Base-by-base conservation (phyloP, 2,113 vertebrate genomes). In the Alosa alosa region DNA sequence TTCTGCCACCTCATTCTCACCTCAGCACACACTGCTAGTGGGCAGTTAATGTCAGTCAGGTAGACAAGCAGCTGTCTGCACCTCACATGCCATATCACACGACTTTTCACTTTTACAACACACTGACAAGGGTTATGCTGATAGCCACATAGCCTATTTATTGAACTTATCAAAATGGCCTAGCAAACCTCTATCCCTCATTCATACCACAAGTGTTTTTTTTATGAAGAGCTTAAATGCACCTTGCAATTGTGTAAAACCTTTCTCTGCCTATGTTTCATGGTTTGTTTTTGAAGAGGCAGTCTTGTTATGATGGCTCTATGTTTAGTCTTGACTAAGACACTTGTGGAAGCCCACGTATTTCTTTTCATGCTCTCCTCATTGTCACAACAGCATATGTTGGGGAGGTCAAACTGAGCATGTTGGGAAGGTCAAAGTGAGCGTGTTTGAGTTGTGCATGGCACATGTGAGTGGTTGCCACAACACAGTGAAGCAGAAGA, bases 41-140 rank as follows among this genome's bases (percentile, higher is more conserved):
- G 3, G 46, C 68, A 18, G 86, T 84, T 78, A 86, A 83, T 13
- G 36, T 86, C 83, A 55, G 52, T 44, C 44, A 72, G 75, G 39
- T 18, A 10, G 55, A 82, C 44, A 10, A 36, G 64, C 25, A 50
- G 18, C 36, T 84, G 50, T 84, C 86, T 83, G 22, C 78, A 83
- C 64, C n/a, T 75, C 9, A 22, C 84, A 72, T 72, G 64, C 64
- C 64, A 36, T 15, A 72, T 72, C 64, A 57, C 36, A n/a, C 7
- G 82, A 46, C 13, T 83, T 84, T 68, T 85, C 47, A 81, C 44
- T 50, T 89, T 88, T 81, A 82, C 86, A 85, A 45, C 88, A 83
- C 45, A 46, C 10, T 85, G 83, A 88, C 85, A 81, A 64, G 82
- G 17, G 49, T n/a, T 52, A 13, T 75, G 46, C 13, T 81, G 9